Conservation (phyloP, 2,888 invertebrate species). For the Amphiduros pacificus region DNA sequence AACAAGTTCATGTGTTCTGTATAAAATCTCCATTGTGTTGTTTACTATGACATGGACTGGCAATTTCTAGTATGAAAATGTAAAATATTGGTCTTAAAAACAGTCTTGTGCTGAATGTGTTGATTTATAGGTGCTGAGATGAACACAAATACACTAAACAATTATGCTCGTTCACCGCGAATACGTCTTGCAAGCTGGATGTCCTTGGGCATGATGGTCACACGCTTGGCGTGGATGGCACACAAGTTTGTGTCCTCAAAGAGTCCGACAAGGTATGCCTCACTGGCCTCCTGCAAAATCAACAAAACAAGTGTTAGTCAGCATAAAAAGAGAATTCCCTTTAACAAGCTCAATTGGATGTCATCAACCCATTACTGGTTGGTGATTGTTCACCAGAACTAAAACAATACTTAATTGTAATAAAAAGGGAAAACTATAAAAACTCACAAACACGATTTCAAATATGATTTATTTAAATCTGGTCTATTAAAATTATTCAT, state of each 20-base stretch:
- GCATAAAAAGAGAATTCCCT: not conserved
- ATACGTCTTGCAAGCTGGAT: constrained; percentile 95
- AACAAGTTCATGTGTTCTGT: no score
- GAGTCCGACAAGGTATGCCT: constrained; percentile 66
- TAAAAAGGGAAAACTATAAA: no score
- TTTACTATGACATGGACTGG: no score
- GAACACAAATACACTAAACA: not conserved
- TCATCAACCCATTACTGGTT: no score
- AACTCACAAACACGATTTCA: no score
- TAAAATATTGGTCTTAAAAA: constrained; percentile 15
- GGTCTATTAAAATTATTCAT: no score
- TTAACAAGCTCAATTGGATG: no score
- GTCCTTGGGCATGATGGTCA: constrained; percentile 98
- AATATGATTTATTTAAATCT: no score
- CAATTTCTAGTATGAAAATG: no score
- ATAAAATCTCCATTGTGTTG: no score
- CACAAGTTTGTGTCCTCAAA: constrained; percentile 98
- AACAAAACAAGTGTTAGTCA: not conserved
- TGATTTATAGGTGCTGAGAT: not conserved
- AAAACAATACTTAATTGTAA: no score
- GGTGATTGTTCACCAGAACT: no score
- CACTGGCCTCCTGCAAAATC: constrained; percentile 27
- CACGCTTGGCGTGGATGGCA: constrained; percentile 95
- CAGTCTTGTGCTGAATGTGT: constrained; percentile 9
- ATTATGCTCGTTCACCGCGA: constrained; percentile 79